phyloP scores from a whole-genome alignment of 1,140 invertebrate genomes.

The Ceratoteleas bidentatus region DNA sequence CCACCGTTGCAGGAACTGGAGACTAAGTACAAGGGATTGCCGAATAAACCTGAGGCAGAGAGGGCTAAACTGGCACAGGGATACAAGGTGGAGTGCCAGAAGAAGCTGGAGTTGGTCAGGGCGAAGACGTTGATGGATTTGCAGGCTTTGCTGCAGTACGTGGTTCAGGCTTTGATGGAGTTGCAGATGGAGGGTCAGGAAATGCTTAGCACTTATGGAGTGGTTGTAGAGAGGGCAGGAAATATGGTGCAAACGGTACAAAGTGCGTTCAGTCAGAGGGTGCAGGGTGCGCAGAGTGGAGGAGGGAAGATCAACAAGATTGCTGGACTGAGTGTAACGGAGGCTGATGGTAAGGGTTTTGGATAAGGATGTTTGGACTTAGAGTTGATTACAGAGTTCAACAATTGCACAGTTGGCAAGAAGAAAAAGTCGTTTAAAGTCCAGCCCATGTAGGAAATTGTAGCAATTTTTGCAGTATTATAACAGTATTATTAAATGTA shows the following conservation, averaged over 20 bases:
- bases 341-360: conserved; percentile 20
- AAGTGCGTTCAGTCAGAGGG: neutral
- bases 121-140: conserved; percentile 20
- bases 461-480: too few species aligned
- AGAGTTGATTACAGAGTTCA: too few species aligned
- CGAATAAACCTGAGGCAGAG: neutral
- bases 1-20: neutral
- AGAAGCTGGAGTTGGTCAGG: conserved; percentile 12
- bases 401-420: too few species aligned
- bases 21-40: neutral
- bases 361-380: too few species aligned
- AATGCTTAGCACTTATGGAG: neutral
- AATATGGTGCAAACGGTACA: neutral
- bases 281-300: neutral
- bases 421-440: too few species aligned
- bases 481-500: too few species aligned
- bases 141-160: conserved; percentile 1
- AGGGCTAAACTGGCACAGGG: neutral
- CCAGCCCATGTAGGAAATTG: too few species aligned
- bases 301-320: conserved; percentile 7
- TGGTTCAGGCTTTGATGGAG: conserved; percentile 2
- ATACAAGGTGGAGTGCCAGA: conserved; percentile 1
- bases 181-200: conserved; percentile 8
- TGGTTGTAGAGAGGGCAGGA: neutral
- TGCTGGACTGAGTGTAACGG: conserved; percentile 24